A percentile compares a stretch with the other conserved stretches of the same genome.
Conservation (phyloP, 2,888 invertebrate genomes). For the Drosophila anceps region DNA sequence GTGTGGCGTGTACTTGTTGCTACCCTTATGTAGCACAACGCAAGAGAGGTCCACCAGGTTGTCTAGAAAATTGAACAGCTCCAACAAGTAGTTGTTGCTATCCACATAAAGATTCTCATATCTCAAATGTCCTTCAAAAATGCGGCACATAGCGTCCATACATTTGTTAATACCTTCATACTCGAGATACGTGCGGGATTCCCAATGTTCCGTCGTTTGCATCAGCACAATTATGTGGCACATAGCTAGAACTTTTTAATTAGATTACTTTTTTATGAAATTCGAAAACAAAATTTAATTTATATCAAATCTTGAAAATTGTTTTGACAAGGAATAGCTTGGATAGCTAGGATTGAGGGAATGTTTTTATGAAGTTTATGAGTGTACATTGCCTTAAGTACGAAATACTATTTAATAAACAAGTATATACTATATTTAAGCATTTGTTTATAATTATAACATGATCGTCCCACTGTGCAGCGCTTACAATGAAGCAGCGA, state of each 20-base stretch:
- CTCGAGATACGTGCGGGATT: constrained; percentile 13
- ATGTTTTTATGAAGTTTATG: not conserved
- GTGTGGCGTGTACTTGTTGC: constrained; percentile 5
- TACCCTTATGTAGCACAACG: constrained; percentile 2
- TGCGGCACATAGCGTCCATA: constrained; percentile 14
- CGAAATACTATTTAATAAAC: too few species aligned
- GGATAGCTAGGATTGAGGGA: not conserved
- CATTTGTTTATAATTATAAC: not conserved
- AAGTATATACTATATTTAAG: not conserved
- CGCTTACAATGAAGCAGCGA: constrained; percentile 68
- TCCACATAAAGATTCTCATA: not conserved
- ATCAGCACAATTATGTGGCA: constrained; percentile 18
- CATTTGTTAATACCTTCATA: constrained; percentile 5
- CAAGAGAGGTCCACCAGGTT: constrained; percentile 17
- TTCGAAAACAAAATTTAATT: too few species aligned
- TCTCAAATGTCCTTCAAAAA: not conserved
- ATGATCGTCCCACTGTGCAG: constrained; percentile 39
- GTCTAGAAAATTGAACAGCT: constrained; percentile 23
- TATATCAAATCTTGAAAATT: fast-evolving
- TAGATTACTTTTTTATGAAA: not conserved
- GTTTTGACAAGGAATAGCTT: not conserved
- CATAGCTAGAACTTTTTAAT: not conserved
- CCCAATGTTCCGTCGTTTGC: not conserved
- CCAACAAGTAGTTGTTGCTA: not conserved
- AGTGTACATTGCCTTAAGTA: too few species aligned